A percentile compares a stretch with the other conserved stretches of the same genome.
Conservation (phyloP, 2,888 invertebrate genomes). For the Trimorus sp. region DNA sequence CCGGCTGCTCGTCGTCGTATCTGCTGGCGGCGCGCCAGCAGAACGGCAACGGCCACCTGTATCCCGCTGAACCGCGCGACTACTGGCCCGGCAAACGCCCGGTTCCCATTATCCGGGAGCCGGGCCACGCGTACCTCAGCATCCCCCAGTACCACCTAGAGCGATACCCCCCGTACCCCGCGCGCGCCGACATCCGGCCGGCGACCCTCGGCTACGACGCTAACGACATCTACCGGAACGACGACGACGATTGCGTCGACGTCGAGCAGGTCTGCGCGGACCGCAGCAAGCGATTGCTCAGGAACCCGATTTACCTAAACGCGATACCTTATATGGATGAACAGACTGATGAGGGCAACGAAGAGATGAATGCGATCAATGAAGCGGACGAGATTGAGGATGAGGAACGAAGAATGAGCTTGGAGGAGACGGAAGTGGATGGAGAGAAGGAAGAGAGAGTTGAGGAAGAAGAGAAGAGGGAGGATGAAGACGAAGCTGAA, state of each 20-base stretch:
- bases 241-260: constrained; percentile 62
- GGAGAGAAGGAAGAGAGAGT: background rate
- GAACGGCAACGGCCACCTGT: constrained; percentile 62
- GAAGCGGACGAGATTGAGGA: background rate
- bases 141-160: constrained; percentile 73
- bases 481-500: background rate
- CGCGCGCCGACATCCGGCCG: constrained; percentile 54
- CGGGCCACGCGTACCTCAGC: constrained; percentile 72
- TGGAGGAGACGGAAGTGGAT: constrained; percentile 5
- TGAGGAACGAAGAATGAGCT: constrained; percentile 39
- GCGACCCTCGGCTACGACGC: constrained; percentile 67
- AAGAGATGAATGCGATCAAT: background rate
- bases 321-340: constrained; percentile 66
- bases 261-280: constrained; percentile 59
- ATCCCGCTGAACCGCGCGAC: constrained; percentile 59
- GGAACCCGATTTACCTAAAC: constrained; percentile 52
- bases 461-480: constrained; percentile 48
- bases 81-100: constrained; percentile 70
- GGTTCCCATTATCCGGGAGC: constrained; percentile 74
- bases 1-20: constrained; percentile 53
- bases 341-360: constrained; percentile 68
- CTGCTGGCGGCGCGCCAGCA: constrained; percentile 64
- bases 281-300: constrained; percentile 44
- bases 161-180: constrained; percentile 71
- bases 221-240: constrained; percentile 71